Conservation (phyloP, 1,140 invertebrate genomes). For the Panagrolaimus sp. region DNA sequence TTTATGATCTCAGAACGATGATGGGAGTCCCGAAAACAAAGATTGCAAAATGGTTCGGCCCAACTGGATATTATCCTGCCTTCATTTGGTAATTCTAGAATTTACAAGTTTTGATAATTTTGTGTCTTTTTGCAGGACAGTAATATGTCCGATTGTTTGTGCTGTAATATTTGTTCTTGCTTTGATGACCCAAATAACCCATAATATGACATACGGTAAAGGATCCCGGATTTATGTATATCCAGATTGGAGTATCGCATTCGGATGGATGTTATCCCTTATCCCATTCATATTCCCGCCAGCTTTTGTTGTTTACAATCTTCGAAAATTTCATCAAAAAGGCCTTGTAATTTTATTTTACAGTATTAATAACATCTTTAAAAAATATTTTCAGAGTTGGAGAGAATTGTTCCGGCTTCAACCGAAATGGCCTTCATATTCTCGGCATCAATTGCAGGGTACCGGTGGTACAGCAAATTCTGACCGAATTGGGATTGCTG, state of each 20-base stretch:
- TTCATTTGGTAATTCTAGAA: slow-evolving; percentile 27
- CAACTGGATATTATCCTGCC: slow-evolving; percentile 32
- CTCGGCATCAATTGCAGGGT: slow-evolving; percentile 3
- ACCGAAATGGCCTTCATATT: slow-evolving; percentile 43
- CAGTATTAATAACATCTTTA: neutral
- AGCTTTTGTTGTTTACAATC: slow-evolving; percentile 18
- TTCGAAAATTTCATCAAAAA: slow-evolving; percentile 17
- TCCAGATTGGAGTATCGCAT: slow-evolving; percentile 28
- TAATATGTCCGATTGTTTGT: slow-evolving; percentile 8
- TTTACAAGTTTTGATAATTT: slow-evolving; percentile 1
- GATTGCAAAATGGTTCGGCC: slow-evolving; percentile 27
- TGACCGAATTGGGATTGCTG: too few relatives aligned
- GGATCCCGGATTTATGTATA: slow-evolving; percentile 29
- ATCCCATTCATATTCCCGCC: slow-evolving; percentile 28
- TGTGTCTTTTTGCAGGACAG: neutral
- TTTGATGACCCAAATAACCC: slow-evolving; percentile 26
- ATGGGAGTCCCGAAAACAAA: slow-evolving; percentile 27
- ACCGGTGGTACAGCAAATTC: neutral
- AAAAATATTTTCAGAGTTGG: slow-evolving; percentile 26
- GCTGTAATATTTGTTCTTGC: slow-evolving; percentile 30
- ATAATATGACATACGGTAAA: slow-evolving; percentile 32
- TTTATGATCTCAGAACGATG: slow-evolving; percentile 30
- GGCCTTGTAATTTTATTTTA: slow-evolving; percentile 15
- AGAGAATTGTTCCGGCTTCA: slow-evolving; percentile 40
- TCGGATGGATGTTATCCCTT: slow-evolving; percentile 33